Evolutionary conservation across 2,113 vertebrate genomes (phyloP).

Genomic region (Pseudorhombus dupliciocellatus): DNA sequence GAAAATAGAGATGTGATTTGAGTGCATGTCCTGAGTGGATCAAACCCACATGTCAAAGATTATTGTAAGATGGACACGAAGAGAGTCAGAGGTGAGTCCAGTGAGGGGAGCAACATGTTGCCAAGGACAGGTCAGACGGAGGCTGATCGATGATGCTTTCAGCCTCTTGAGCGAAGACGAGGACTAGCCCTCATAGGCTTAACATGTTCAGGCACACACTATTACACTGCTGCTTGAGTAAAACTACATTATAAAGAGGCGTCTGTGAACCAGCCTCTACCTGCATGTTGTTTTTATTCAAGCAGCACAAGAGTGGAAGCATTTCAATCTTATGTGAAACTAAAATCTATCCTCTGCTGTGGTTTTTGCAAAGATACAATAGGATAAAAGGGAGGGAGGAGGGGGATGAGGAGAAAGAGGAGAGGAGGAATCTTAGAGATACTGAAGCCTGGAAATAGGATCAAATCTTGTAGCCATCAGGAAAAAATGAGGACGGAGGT

Average conservation of each 20-base stretch:
- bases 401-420: slow-evolving; percentile 2
- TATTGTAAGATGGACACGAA: neutral
- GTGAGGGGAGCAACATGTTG: too few relatives aligned
- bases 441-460: slow-evolving; percentile 45
- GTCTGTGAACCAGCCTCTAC: neutral
- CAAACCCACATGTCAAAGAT: neutral
- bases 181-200: too few relatives aligned
- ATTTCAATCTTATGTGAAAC: slow-evolving; percentile 45
- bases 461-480: slow-evolving; percentile 49
- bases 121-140: too few relatives aligned
- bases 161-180: too few relatives aligned
- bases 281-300: neutral
- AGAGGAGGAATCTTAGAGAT: slow-evolving; percentile 23
- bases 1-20: too few relatives aligned
- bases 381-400: slow-evolving; percentile 1
- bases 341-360: slow-evolving; percentile 51
- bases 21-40: too few relatives aligned
- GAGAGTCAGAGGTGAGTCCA: too few relatives aligned
- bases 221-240: neutral
- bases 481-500: slow-evolving; percentile 18
- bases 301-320: neutral
- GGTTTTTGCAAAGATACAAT: slow-evolving; percentile 43
- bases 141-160: too few relatives aligned
- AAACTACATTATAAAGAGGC: neutral
- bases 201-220: too few relatives aligned